These are phyloP conservation scores for Oryzias celebensis DNA, from an alignment of 2,113 vertebrate genomes.

Conservation along the genomic window DNA sequence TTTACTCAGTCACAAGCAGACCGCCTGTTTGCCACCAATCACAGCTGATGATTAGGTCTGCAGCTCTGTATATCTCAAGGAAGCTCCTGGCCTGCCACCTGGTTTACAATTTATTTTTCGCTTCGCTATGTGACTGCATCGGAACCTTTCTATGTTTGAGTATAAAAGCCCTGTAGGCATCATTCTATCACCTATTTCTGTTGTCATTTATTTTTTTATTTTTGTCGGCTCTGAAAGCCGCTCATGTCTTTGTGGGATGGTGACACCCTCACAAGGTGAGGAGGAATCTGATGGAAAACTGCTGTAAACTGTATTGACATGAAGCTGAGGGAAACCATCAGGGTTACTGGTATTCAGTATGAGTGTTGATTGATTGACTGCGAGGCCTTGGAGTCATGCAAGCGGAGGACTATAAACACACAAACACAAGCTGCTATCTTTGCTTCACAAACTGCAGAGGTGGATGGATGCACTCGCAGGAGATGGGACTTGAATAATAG, in stretches of 20 bases:
- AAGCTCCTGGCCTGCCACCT: slow-evolving; percentile 48
- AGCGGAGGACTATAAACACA: slow-evolving; percentile 45
- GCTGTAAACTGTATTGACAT: slow-evolving; percentile 61
- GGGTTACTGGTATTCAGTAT: slow-evolving; percentile 36
- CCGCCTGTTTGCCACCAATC: slow-evolving; percentile 14
- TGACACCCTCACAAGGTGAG: slow-evolving; percentile 13
- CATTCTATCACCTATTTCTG: slow-evolving; percentile 47
- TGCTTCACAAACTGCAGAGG: slow-evolving; percentile 34
- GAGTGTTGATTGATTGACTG: slow-evolving; percentile 59
- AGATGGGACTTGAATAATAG: slow-evolving; percentile 31
- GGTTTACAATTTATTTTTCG: slow-evolving; percentile 47
- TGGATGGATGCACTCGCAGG: slow-evolving; percentile 21
- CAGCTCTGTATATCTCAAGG: slow-evolving; percentile 22
- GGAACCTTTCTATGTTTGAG: slow-evolving; percentile 42
- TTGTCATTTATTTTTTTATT: slow-evolving; percentile 53
- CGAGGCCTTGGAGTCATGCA: slow-evolving; percentile 43
- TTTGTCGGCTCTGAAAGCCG: slow-evolving; percentile 43
- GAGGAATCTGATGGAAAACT: slow-evolving; percentile 47
- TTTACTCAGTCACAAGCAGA: slow-evolving; percentile 24
- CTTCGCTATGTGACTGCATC: slow-evolving; percentile 53
- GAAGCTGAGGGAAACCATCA: slow-evolving; percentile 48
- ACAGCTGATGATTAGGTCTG: slow-evolving; percentile 55
- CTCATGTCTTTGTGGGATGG: slow-evolving; percentile 30
- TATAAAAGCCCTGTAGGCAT: slow-evolving; percentile 39
- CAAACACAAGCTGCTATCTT: slow-evolving; percentile 34